These are phyloP conservation scores for Pampusana beccarii DNA, from an alignment of 2,113 vertebrate species.

Conservation along the genomic window DNA sequence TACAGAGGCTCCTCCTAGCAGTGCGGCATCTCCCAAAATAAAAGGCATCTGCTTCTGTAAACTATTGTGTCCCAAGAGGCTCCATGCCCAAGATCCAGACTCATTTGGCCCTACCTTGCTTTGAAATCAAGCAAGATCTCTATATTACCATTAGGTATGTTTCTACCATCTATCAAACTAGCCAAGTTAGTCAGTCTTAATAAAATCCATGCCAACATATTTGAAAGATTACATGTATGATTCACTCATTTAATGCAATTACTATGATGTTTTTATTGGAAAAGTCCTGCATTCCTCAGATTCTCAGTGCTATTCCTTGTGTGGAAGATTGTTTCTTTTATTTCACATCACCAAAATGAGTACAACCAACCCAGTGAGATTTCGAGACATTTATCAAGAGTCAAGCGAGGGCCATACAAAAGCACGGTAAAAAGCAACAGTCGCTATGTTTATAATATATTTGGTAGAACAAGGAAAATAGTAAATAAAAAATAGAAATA, in stretches of 20 bases:
- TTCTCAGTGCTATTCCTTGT: background rate
- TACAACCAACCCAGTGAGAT: background rate
- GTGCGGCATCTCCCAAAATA: too few relatives aligned
- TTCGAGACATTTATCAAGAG: background rate
- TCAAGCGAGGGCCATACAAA: background rate
- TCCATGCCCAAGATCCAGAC: too few relatives aligned
- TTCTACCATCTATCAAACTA: background rate
- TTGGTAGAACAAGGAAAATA: background rate
- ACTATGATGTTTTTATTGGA: slow-evolving; percentile 47
- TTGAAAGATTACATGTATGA: slow-evolving; percentile 21
- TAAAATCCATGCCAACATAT: slow-evolving; percentile 21
- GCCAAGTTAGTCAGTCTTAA: background rate
- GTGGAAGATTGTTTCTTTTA: background rate
- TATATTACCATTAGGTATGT: too few relatives aligned
- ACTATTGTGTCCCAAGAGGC: too few relatives aligned
- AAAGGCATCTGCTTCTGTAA: too few relatives aligned
- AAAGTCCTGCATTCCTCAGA: slow-evolving; percentile 33
- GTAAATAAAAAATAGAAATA: background rate
- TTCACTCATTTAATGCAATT: slow-evolving; percentile 37
- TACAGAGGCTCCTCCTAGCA: too few relatives aligned
- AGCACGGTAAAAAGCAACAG: background rate
- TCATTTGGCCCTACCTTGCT: too few relatives aligned
- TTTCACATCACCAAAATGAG: background rate
- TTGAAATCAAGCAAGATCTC: too few relatives aligned
- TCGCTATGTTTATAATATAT: background rate